Conservation (phyloP, 2,888 invertebrate genomes). For the Drosophila mercatorum region DNA sequence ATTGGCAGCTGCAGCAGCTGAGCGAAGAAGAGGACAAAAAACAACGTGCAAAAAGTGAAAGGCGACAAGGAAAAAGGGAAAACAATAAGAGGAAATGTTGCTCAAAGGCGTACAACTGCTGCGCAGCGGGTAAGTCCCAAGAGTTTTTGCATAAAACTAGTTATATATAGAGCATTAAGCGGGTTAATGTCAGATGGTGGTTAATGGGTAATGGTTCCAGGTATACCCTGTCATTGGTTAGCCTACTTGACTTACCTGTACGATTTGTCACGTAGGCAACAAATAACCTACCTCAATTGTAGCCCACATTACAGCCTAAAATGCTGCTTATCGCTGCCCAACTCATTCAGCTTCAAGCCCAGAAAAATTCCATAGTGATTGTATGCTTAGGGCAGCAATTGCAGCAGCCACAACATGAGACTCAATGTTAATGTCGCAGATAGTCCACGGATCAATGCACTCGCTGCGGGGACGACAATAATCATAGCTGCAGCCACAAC, state of each 20-base stretch:
- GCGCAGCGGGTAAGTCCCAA: conserved; percentile 63
- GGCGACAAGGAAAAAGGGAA: conserved; percentile 28
- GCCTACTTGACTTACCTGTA: conserved; percentile 45
- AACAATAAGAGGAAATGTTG: conserved; percentile 55
- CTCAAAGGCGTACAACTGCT: conserved; percentile 72
- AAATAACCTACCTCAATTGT: conserved; percentile 45
- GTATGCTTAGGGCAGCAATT: background rate
- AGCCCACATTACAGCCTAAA: background rate
- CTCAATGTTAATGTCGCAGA: conserved; percentile 62
- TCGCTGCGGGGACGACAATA: conserved; percentile 4
- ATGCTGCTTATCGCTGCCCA: conserved; percentile 16
- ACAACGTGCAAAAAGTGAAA: conserved; percentile 60
- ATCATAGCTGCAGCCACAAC: background rate
- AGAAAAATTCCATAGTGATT: conserved; percentile 54
- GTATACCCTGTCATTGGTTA: conserved; percentile 34
- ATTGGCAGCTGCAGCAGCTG: conserved; percentile 55
- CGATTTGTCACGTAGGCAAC: background rate
- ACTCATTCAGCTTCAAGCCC: conserved; percentile 2
- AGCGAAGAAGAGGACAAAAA: conserved; percentile 9
- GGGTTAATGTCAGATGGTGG: conserved; percentile 47
- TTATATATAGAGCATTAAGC: conserved; percentile 28
- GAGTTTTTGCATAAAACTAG: background rate
- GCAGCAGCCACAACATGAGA: conserved; percentile 13
- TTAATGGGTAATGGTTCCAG: conserved; percentile 16
- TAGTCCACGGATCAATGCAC: conserved; percentile 67